These are phyloP conservation scores for Seriola rivoliana DNA, from an alignment of 2,113 vertebrate genomes.

Conservation along the genomic window DNA sequence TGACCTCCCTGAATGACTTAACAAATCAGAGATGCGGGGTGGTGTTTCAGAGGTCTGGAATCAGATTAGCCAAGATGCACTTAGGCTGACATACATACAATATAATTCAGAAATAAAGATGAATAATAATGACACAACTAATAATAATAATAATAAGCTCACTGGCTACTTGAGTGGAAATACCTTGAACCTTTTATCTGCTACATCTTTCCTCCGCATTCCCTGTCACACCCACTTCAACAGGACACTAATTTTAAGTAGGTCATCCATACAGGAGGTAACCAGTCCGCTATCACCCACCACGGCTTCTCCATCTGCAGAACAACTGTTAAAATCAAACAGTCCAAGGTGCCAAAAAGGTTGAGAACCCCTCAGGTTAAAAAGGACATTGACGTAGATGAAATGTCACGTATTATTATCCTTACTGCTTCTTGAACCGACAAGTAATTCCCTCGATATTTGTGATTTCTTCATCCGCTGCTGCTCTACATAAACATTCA, in stretches of 20 bases:
- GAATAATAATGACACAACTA: background rate
- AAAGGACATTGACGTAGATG: background rate
- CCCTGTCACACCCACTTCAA: constrained; percentile 28
- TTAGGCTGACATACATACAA: background rate
- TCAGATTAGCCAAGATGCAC: background rate
- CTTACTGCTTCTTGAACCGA: background rate
- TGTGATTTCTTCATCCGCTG: no score
- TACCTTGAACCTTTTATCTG: background rate
- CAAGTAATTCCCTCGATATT: background rate
- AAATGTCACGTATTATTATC: background rate
- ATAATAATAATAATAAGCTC: no score
- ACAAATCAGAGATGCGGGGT: background rate
- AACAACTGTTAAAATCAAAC: constrained; percentile 47
- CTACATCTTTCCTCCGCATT: constrained; percentile 10
- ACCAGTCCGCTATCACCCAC: constrained; percentile 44
- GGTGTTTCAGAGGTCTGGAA: constrained; percentile 5
- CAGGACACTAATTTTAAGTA: constrained; percentile 46
- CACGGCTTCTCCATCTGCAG: constrained; percentile 64
- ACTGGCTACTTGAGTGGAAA: background rate
- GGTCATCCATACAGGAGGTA: constrained; percentile 58
- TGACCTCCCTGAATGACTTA: background rate
- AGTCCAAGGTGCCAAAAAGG: constrained; percentile 31
- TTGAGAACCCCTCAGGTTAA: background rate
- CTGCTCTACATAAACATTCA: no score
- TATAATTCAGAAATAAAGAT: background rate